Evolutionary conservation across 2,888 invertebrate genomes (phyloP), one percentile per base, ranked within the genome.

Genomic region (Sabatieria punctata): DNA sequence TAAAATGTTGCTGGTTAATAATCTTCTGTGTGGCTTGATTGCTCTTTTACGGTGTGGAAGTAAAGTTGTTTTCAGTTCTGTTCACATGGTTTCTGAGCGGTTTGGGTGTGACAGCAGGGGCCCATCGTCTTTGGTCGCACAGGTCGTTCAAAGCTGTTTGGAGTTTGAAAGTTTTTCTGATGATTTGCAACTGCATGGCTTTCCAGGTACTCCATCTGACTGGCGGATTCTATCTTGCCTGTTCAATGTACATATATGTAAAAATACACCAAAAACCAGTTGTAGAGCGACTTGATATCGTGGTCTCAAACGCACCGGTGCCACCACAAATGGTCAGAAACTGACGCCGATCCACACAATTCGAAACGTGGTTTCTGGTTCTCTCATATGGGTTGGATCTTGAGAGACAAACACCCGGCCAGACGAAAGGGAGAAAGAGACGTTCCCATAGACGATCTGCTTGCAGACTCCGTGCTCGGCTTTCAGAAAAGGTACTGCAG

Each of bases 51-150:
- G n/a, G n/a, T n/a, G n/a, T n/a, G n/a, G n/a, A n/a, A n/a, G n/a
- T n/a, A n/a, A n/a, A n/a, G n/a, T 41, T 41, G 8, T 41, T 45
- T 24, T 45, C 26, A 45, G 40, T 6, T 4, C 4, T 4, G 8
- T 38, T 38, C 15, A 6, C 21, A 4, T 41, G 27, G 59, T 36
- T 73, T 1, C 56, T 76, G 33, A 75, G 78, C 2, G 84, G 77
- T 0, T 65, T 84, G 65, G 88, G 89, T 0, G 79, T 88, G 40
- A 89, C 89, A 2, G 86, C 81, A 0, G 89, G 89, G 2, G 85
- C 85, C 0, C 91, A 91, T 64, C 74, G 91, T 54, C 73, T 88
- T n/a, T 91, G 86, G 85, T 78, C 86, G 1, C 91, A 91, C 68
- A 75, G 79, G 57, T 72, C 85, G 1, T 91, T 86, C 67, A 88